Conservation (phyloP, 2,888 invertebrate genomes). For the Halictus quadricinctus region DNA sequence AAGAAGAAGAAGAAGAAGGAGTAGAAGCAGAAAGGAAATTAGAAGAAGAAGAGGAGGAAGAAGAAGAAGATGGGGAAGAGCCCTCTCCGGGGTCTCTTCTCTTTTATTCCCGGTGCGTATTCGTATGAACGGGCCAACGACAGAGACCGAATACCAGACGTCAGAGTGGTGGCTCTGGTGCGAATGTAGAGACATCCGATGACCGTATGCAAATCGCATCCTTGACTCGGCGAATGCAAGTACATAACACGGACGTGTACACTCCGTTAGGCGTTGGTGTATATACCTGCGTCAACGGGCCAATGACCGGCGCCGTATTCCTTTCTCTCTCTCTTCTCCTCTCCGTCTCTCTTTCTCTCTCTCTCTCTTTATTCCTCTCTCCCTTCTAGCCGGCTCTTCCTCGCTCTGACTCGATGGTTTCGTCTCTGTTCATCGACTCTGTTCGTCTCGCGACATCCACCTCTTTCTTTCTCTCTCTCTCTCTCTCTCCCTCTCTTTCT, state of each 20-base stretch:
- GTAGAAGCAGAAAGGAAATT: background rate
- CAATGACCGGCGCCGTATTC: slow-evolving; percentile 63
- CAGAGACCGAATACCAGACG: slow-evolving; percentile 48
- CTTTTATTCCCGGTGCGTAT: slow-evolving; percentile 57
- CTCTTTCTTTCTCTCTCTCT: slow-evolving; percentile 3
- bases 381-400: background rate
- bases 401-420: background rate
- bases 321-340: slow-evolving; percentile 25
- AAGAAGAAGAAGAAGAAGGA: background rate
- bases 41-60: background rate
- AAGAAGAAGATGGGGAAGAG: background rate
- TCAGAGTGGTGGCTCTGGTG: slow-evolving; percentile 54
- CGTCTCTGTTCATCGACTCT: slow-evolving; percentile 4
- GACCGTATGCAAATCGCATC: slow-evolving; percentile 69
- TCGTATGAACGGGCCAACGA: slow-evolving; percentile 58
- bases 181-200: slow-evolving; percentile 66
- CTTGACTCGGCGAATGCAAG: slow-evolving; percentile 68
- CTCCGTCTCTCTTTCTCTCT: slow-evolving; percentile 4
- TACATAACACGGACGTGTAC: slow-evolving; percentile 65
- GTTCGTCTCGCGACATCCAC: slow-evolving; percentile 2
- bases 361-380: slow-evolving; percentile 1
- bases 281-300: slow-evolving; percentile 64
- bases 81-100: background rate
- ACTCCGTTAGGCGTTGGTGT: slow-evolving; percentile 67
- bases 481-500: background rate